phyloP scores from a whole-genome alignment of 2,888 invertebrate genomes.

The Mamestra brassicae region DNA sequence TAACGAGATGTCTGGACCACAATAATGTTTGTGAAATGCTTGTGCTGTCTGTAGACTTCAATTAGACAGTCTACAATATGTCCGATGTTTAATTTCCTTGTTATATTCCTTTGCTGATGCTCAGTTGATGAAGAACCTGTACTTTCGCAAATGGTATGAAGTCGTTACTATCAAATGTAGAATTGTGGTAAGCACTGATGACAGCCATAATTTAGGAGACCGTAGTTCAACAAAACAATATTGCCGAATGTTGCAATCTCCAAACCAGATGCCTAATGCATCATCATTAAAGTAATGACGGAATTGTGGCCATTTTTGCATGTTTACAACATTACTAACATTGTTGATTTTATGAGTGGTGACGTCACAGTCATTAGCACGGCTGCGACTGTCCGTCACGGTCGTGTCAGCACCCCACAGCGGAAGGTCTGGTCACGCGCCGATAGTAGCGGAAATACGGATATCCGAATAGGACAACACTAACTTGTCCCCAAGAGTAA shows the following conservation, averaged over 20 bases:
- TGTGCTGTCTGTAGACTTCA: neutral
- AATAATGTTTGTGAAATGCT: neutral
- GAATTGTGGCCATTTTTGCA: constrained; percentile 30
- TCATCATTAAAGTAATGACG: constrained; percentile 41
- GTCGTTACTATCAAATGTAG: neutral
- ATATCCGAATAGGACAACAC: constrained; percentile 78
- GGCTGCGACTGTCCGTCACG: constrained; percentile 73
- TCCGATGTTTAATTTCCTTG: constrained; percentile 2
- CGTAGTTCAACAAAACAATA: neutral
- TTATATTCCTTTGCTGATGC: neutral
- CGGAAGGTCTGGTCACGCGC: constrained; percentile 87
- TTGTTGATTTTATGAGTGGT: constrained; percentile 48
- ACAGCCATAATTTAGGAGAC: neutral
- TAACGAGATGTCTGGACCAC: constrained; percentile 24
- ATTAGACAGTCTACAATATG: neutral
- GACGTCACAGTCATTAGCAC: constrained; percentile 76
- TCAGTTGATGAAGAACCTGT: neutral
- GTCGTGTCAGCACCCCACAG: constrained; percentile 78
- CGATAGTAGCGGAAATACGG: constrained; percentile 85
- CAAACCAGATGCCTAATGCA: constrained; percentile 26
- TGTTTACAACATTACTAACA: constrained; percentile 32
- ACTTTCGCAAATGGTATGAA: neutral
- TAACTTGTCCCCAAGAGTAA: constrained; percentile 46
- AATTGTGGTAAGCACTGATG: neutral
- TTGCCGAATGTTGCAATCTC: neutral